Percentiles rank a stretch among this genome's conserved stretches.
These are phyloP conservation scores for Ochropleura leucogaster DNA, from an alignment of 2,888 invertebrate genomes.

Conservation along the genomic window DNA sequence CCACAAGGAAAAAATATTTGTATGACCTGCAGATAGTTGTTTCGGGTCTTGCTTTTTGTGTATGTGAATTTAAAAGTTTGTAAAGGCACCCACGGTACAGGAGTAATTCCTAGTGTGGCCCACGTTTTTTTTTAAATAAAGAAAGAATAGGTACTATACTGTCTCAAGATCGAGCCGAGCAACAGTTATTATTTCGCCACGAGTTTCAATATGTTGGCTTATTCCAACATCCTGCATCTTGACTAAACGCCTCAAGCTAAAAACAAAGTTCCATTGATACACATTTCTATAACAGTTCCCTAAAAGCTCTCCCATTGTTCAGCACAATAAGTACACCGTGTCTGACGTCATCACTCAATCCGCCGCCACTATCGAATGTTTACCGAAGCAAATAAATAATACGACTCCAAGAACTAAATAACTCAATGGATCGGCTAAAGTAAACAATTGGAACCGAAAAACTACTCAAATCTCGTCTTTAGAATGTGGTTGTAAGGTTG, in stretches of 20 bases:
- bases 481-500: conserved; percentile 39
- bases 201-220: background rate
- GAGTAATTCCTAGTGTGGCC: no score
- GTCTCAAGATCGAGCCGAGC: no score
- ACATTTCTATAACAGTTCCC: conserved; percentile 33
- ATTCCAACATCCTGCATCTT: conserved; percentile 9
- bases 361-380: conserved; percentile 72
- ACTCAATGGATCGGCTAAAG: conserved; percentile 78
- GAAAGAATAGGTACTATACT: no score
- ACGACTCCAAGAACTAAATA: conserved; percentile 73
- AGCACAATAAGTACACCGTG: conserved; percentile 53
- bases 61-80: no score
- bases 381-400: conserved; percentile 80
- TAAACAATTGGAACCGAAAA: conserved; percentile 70
- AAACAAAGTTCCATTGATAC: conserved; percentile 37
- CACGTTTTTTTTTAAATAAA: no score
- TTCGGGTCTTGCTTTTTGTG: no score
- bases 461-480: conserved; percentile 24
- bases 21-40: no score
- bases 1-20: no score
- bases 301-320: conserved; percentile 43
- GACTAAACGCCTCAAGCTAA: background rate
- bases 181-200: no score
- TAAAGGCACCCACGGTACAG: no score
- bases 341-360: conserved; percentile 73